Percentiles rank a stretch among this genome's conserved stretches.
phyloP scores from a whole-genome alignment of 2,797 vertebrate species.

The Muscicapa comitata region DNA sequence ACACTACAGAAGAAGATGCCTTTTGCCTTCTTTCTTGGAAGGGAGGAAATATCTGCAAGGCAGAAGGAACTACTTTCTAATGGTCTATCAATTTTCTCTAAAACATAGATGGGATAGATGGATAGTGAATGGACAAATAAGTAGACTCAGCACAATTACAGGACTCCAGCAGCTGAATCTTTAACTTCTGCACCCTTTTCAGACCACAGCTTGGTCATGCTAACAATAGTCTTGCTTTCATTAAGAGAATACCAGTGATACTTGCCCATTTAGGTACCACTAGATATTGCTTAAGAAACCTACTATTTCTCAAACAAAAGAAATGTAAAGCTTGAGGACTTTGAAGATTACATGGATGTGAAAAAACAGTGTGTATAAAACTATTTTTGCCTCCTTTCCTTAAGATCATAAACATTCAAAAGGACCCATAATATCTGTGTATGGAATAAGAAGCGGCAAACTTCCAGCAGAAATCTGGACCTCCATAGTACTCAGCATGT shows the following conservation, averaged over 20 bases:
- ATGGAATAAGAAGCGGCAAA: not conserved
- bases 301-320: not conserved
- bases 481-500: not conserved
- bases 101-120: not conserved
- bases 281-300: not conserved
- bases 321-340: not conserved
- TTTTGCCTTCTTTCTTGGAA: not conserved
- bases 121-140: not conserved
- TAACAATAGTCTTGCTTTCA: not conserved
- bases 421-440: not conserved
- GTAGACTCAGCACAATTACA: not conserved
- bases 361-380: not conserved
- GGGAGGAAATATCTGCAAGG: not conserved
- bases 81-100: not conserved
- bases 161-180: not conserved
- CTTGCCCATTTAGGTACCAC: not conserved
- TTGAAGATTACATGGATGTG: not conserved
- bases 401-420: not conserved
- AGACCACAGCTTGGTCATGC: not conserved
- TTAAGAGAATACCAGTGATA: not conserved
- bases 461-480: not conserved
- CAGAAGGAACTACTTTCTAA: not conserved
- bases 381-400: not conserved
- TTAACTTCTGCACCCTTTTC: not conserved
- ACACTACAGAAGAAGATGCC: not conserved